These are phyloP conservation scores for Epicampocera succincta DNA, from an alignment of 2,888 invertebrate species.

Conservation along the genomic window DNA sequence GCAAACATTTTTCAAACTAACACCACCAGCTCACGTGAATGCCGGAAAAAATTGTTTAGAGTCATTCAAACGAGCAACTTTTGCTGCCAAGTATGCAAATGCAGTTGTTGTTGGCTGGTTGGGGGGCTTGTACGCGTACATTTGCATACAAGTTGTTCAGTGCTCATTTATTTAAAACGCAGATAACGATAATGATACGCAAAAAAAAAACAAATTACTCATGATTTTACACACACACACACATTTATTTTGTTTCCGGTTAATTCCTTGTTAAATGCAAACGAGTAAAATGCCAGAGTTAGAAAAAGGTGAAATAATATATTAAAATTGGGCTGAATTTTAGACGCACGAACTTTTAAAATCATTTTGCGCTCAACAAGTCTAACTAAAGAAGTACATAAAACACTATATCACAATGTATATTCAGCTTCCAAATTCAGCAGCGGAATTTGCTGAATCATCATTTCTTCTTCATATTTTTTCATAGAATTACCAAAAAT, in stretches of 20 bases:
- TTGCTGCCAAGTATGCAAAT: background rate
- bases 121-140: background rate
- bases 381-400: too few species aligned
- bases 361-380: too few species aligned
- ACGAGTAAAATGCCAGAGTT: constrained; percentile 29
- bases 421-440: too few species aligned
- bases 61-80: background rate
- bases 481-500: too few species aligned
- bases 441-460: too few species aligned
- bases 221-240: background rate
- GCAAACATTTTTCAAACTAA: background rate
- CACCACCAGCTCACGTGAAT: background rate
- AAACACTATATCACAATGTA: too few species aligned
- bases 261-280: background rate
- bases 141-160: constrained; percentile 16
- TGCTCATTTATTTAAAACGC: constrained; percentile 56
- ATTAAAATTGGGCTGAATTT: background rate
- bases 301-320: too few species aligned
- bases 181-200: constrained; percentile 39
- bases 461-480: too few species aligned
- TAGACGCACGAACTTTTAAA: background rate
- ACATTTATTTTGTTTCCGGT: background rate
- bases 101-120: background rate
- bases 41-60: background rate
- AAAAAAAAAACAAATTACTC: constrained; percentile 24